phyloP scores from a whole-genome alignment of 1,140 invertebrate species.

The Popillia japonica region DNA sequence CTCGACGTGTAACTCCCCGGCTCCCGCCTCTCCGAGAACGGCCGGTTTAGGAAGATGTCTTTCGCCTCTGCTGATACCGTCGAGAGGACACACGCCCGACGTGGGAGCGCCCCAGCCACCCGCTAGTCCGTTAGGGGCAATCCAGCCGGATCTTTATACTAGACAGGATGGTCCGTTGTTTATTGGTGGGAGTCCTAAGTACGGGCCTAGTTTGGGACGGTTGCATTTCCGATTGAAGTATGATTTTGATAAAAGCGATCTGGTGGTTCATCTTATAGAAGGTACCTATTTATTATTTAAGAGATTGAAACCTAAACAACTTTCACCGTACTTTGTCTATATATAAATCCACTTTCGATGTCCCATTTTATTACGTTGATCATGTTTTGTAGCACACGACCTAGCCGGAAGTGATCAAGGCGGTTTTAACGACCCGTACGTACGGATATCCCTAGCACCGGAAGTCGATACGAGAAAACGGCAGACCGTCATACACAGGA shows the following conservation, averaged over 20 bases:
- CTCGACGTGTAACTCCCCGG: conserved; percentile 63
- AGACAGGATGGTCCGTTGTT: conserved; percentile 77
- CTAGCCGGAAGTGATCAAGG: conserved; percentile 81
- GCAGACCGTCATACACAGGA: conserved; percentile 80
- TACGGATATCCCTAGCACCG: conserved; percentile 76
- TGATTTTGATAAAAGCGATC: conserved; percentile 87
- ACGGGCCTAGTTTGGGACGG: conserved; percentile 74
- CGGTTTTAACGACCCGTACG: conserved; percentile 88
- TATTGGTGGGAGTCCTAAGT: conserved; percentile 67
- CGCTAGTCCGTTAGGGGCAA: conserved; percentile 80
- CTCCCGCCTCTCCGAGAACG: conserved; percentile 61
- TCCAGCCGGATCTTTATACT: conserved; percentile 86
- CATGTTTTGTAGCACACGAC: conserved; percentile 72
- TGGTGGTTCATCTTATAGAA: conserved; percentile 89
- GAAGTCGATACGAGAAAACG: conserved; percentile 84
- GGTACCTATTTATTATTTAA: conserved; percentile 63
- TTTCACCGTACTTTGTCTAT: too few species aligned
- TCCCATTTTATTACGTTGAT: neutral
- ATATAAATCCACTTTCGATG: neutral
- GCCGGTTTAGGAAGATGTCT: conserved; percentile 63
- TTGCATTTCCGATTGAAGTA: conserved; percentile 88
- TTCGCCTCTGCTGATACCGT: conserved; percentile 76
- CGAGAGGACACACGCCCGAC: conserved; percentile 61
- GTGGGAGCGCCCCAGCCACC: conserved; percentile 59
- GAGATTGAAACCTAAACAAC: too few species aligned